Evolutionary conservation across 2,888 invertebrate genomes (phyloP).

Genomic region (Epinotia brunnichana): DNA sequence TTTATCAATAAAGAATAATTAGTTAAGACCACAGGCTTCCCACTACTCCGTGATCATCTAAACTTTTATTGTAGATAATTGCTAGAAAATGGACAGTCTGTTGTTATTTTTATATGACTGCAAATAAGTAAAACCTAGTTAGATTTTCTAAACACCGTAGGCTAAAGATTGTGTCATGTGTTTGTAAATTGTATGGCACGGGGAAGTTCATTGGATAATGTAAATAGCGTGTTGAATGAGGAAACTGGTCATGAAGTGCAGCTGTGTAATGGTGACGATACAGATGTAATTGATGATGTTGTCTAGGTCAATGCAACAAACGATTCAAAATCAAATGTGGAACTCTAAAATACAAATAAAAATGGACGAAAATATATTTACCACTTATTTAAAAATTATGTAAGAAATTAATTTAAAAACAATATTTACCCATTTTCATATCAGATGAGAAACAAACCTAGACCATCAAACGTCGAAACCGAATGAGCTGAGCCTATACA

Average conservation of each 20-base stretch:
- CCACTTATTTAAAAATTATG: not conserved
- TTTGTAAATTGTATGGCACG: slow-evolving; percentile 51
- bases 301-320: slow-evolving; percentile 45
- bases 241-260: slow-evolving; percentile 12
- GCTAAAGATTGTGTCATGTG: slow-evolving; percentile 57
- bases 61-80: slow-evolving; percentile 78
- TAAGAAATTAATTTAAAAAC: not conserved
- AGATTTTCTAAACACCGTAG: slow-evolving; percentile 81
- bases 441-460: not conserved
- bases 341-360: slow-evolving; percentile 30
- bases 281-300: slow-evolving; percentile 39
- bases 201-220: slow-evolving; percentile 46
- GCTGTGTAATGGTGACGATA: not conserved
- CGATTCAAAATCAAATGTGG: not conserved
- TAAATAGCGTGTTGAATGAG: slow-evolving; percentile 35
- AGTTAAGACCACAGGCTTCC: slow-evolving; percentile 77
- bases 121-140: slow-evolving; percentile 72
- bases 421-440: not conserved
- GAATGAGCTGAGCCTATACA: slow-evolving; percentile 75
- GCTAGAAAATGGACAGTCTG: slow-evolving; percentile 76
- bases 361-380: not conserved
- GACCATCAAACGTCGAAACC: slow-evolving; percentile 57
- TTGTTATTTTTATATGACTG: slow-evolving; percentile 84
- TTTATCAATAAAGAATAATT: slow-evolving; percentile 61
- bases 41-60: slow-evolving; percentile 69